phyloP scores from a whole-genome alignment of 2,888 invertebrate genomes.

The Drosophila neotestacea region DNA sequence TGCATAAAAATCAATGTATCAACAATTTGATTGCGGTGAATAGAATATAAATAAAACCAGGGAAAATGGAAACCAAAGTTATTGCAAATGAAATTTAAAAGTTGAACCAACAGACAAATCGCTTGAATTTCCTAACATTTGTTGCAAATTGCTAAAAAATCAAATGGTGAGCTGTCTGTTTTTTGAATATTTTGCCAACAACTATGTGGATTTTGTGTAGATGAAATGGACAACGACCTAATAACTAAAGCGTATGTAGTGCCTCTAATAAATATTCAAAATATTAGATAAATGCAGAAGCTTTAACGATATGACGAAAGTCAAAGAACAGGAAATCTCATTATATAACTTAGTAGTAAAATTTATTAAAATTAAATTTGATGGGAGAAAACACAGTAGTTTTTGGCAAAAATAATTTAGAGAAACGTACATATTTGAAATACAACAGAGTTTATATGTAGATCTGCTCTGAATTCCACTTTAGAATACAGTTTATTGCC shows the following conservation, averaged over 20 bases:
- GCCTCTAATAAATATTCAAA: background rate
- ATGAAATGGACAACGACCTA: background rate
- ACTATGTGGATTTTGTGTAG: background rate
- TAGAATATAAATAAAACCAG: slow-evolving; percentile 5
- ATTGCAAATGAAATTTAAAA: slow-evolving; percentile 23
- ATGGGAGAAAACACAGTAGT: too few relatives aligned
- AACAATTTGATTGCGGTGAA: slow-evolving; percentile 30
- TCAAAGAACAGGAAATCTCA: too few relatives aligned
- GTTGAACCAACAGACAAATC: slow-evolving; percentile 4
- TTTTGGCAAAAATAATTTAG: too few relatives aligned
- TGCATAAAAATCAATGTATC: slow-evolving; percentile 20
- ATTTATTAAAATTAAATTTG: too few relatives aligned
- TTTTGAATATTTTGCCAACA: background rate
- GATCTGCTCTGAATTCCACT: too few relatives aligned
- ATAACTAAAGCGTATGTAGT: background rate
- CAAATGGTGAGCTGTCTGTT: too few relatives aligned
- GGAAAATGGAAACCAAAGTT: slow-evolving; percentile 4
- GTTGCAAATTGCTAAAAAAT: background rate
- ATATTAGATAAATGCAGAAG: too few relatives aligned
- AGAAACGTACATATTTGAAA: too few relatives aligned
- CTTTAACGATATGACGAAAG: too few relatives aligned
- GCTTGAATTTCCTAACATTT: slow-evolving; percentile 12
- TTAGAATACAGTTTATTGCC: too few relatives aligned
- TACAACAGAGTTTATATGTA: too few relatives aligned
- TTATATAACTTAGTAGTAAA: too few relatives aligned